Conservation (phyloP, 2,797 vertebrate species). For the Sebastes taczanowskii region DNA sequence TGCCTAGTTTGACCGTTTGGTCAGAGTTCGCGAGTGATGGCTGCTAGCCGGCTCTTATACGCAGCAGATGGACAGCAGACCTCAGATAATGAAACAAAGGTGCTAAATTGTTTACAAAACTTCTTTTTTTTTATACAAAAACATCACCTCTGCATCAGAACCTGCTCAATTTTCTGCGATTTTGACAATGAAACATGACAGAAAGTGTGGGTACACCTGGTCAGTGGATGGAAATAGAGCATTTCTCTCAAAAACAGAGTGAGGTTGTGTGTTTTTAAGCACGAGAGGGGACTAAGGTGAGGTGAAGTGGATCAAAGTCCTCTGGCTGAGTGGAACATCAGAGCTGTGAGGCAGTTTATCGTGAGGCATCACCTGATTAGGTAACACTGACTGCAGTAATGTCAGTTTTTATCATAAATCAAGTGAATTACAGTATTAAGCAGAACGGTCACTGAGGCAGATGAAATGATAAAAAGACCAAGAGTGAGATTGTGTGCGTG, state of each 20-base stretch:
- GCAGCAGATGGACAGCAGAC: too few species aligned
- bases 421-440: not conserved
- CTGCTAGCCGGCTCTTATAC: too few species aligned
- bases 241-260: not conserved
- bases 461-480: slow-evolving; percentile 1
- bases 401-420: not conserved
- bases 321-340: not conserved
- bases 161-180: not conserved
- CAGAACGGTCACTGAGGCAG: not conserved
- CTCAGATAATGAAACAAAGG: too few species aligned
- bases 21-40: too few species aligned
- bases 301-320: slow-evolving; percentile 38
- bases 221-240: not conserved
- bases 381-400: not conserved
- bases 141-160: not conserved
- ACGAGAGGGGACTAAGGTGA: not conserved
- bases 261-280: not conserved
- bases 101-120: not conserved
- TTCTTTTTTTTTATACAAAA: not conserved
- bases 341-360: not conserved
- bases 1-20: too few species aligned
- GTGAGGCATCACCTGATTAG: not conserved
- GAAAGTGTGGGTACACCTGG: not conserved
- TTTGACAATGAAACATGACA: not conserved
- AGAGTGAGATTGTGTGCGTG: not conserved